Conservation (phyloP, 2,888 invertebrate species). For the Scaptomyza flava region DNA sequence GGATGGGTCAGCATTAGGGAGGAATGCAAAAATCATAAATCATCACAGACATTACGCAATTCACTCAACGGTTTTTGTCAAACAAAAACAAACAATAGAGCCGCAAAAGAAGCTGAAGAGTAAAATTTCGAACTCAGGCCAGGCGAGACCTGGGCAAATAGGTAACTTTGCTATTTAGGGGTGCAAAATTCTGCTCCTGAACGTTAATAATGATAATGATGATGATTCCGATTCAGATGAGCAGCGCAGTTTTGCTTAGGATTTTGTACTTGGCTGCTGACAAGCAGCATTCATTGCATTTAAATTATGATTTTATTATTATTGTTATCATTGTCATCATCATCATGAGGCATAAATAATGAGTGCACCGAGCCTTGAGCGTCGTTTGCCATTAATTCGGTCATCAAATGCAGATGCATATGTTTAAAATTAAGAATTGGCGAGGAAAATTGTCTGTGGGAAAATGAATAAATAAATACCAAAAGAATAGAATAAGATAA, state of each 20-base stretch:
- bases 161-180: constrained; percentile 67
- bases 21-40: constrained; percentile 71
- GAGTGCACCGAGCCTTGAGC: constrained; percentile 31
- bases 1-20: constrained; percentile 52
- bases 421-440: constrained; percentile 31
- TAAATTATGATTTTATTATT: constrained; percentile 78
- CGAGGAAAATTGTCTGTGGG: constrained; percentile 35
- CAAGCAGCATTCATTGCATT: constrained; percentile 74
- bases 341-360: constrained; percentile 61
- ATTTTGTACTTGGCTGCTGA: constrained; percentile 64
- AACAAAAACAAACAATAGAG: constrained; percentile 72
- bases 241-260: constrained; percentile 23
- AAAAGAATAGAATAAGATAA: no score
- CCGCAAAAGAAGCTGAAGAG: constrained; percentile 37
- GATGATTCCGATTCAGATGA: constrained; percentile 29
- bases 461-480: constrained; percentile 22
- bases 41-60: constrained; percentile 64
- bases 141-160: constrained; percentile 30
- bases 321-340: constrained; percentile 55
- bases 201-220: constrained; percentile 40
- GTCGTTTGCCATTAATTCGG: constrained; percentile 67
- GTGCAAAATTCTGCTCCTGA: constrained; percentile 49
- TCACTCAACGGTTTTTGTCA: constrained; percentile 78
- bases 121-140: constrained; percentile 20
- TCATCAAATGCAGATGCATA: constrained; percentile 67